These are phyloP conservation scores for Linnaemya tessellans DNA, from an alignment of 2,888 invertebrate genomes.

Conservation along the genomic window DNA sequence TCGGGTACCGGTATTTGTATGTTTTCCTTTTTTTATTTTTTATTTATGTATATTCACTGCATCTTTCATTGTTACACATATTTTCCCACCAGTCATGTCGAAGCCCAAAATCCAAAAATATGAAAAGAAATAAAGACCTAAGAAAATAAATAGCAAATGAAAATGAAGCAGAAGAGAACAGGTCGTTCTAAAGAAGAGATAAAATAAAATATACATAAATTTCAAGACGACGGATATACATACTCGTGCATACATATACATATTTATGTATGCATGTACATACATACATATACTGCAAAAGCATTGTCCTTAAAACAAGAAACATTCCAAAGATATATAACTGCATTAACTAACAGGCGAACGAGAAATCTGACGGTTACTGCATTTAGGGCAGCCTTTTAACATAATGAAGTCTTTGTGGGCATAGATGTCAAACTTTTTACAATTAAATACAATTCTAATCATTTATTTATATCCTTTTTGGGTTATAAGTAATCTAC, in stretches of 20 bases:
- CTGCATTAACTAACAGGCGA: conserved; percentile 54
- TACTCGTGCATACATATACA: neutral
- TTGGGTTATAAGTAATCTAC: no score
- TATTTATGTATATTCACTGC: conserved; percentile 14
- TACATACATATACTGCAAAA: conserved; percentile 24
- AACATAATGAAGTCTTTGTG: conserved; percentile 6
- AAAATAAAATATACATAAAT: conserved; percentile 31
- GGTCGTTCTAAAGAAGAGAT: conserved; percentile 48
- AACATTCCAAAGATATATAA: conserved; percentile 65
- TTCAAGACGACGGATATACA: neutral
- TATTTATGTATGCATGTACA: no score
- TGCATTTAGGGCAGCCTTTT: neutral
- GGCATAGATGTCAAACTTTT: neutral
- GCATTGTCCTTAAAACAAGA: conserved; percentile 64
- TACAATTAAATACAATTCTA: no score
- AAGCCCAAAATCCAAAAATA: conserved; percentile 23
- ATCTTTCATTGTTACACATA: conserved; percentile 50
- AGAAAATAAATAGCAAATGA: conserved; percentile 51
- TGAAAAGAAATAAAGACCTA: conserved; percentile 34
- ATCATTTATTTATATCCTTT: no score
- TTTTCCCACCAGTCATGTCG: conserved; percentile 65
- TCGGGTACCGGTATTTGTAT: conserved; percentile 61
- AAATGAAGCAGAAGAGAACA: conserved; percentile 50
- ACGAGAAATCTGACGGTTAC: conserved; percentile 45
- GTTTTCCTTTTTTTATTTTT: conserved; percentile 46